Conservation (phyloP, 2,888 invertebrate genomes). For the Tenthredo mesomela region DNA sequence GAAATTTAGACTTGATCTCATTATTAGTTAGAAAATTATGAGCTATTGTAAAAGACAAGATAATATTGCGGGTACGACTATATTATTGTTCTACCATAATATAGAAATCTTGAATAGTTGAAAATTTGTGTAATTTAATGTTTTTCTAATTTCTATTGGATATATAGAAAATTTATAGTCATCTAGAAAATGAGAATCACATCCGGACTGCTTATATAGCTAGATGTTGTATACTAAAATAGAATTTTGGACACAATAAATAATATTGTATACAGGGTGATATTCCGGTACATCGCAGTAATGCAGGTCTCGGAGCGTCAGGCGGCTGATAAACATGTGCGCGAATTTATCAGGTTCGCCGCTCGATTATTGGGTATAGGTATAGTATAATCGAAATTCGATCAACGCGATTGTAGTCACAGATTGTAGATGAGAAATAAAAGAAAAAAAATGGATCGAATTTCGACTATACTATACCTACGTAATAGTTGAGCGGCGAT, state of each 20-base stretch:
- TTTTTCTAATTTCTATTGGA: slow-evolving; percentile 32
- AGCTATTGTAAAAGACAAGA: background rate
- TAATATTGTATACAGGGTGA: no score
- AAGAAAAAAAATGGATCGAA: no score
- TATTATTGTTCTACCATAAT: slow-evolving; percentile 6
- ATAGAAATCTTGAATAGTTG: background rate
- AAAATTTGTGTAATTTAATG: slow-evolving; percentile 54
- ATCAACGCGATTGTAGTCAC: no score
- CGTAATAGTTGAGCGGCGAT: no score
- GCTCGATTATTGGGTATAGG: no score
- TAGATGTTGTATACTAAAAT: background rate
- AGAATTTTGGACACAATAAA: background rate
- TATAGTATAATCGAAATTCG: no score
- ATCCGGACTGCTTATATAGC: slow-evolving; percentile 59
- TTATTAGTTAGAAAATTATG: slow-evolving; percentile 45
- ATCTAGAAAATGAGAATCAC: slow-evolving; percentile 56
- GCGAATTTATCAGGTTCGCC: no score
- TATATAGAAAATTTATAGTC: slow-evolving; percentile 41
- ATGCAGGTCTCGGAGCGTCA: no score
- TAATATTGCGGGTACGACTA: slow-evolving; percentile 4
- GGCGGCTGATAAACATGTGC: no score
- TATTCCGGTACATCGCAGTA: no score
- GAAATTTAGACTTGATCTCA: slow-evolving; percentile 67
- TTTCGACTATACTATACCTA: no score
- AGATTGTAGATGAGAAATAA: no score